Percentiles rank a stretch among this genome's conserved stretches.
These are phyloP conservation scores for Machimus atricapillus DNA, from an alignment of 2,888 invertebrate genomes.

Conservation along the genomic window DNA sequence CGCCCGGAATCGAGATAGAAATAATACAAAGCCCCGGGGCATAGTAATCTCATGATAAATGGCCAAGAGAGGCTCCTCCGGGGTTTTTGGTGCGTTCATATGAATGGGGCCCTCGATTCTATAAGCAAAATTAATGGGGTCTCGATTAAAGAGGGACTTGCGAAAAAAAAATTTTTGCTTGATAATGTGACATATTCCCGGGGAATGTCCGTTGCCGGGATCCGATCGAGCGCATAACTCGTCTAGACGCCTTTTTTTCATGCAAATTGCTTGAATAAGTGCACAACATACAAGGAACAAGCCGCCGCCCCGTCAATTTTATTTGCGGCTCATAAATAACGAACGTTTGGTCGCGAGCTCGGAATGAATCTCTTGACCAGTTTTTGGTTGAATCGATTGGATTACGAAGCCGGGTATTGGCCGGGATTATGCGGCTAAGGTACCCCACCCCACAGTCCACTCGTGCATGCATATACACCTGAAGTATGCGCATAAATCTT, in stretches of 20 bases:
- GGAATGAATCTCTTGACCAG: not conserved
- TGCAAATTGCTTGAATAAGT: not conserved
- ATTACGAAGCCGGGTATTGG: not conserved
- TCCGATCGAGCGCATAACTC: not conserved
- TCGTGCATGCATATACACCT: not conserved
- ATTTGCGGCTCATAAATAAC: conserved; percentile 23
- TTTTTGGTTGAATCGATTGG: not conserved
- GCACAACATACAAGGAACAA: not conserved
- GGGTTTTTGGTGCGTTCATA: not conserved
- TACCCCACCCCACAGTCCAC: not conserved
- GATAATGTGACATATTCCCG: not conserved
- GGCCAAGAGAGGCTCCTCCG: not conserved
- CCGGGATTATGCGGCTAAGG: too few species aligned
- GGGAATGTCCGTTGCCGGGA: not conserved
- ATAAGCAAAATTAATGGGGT: not conserved
- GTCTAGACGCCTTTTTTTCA: conserved; percentile 10
- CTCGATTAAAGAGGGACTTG: conserved; percentile 4
- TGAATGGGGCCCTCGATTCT: not conserved
- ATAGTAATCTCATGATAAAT: conserved; percentile 3
- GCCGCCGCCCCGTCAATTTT: conserved; percentile 4
- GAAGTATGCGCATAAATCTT: conserved; percentile 20
- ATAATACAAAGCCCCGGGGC: not conserved
- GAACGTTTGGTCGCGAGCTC: not conserved
- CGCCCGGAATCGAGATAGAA: not conserved
- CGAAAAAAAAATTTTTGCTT: not conserved